A percentile compares a stretch with the other conserved stretches of the same genome.
These are phyloP conservation scores for Bombylius major DNA, from an alignment of 2,888 invertebrate genomes.

Conservation along the genomic window DNA sequence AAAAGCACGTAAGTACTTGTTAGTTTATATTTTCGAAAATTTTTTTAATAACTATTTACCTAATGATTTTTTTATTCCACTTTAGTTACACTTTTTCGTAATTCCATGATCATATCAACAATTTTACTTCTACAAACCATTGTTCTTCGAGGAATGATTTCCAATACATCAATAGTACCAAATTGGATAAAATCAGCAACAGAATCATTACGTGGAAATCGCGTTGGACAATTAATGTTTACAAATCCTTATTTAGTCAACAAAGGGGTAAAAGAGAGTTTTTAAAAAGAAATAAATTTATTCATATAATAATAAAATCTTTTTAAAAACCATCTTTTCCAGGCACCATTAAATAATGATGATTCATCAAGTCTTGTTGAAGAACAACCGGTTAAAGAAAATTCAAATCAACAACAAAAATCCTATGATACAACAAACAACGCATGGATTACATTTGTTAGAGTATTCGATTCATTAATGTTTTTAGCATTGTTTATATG, in stretches of 20 bases:
- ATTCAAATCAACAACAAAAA: neutral
- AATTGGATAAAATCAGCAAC: conserved; percentile 12
- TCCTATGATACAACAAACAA: conserved; percentile 1
- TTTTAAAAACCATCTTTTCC: neutral
- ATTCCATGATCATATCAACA: conserved; percentile 15
- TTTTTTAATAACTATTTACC: too few species aligned
- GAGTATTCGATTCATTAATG: conserved; percentile 10
- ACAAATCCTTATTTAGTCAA: conserved; percentile 13
- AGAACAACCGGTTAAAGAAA: neutral
- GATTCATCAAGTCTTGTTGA: conserved; percentile 5
- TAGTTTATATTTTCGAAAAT: too few species aligned
- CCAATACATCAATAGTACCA: conserved; percentile 7
- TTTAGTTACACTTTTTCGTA: conserved; percentile 17
- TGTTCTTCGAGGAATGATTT: conserved; percentile 9
- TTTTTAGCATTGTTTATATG: conserved; percentile 7
- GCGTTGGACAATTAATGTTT: conserved; percentile 13
- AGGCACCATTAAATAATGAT: conserved; percentile 2
- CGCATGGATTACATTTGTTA: conserved; percentile 8
- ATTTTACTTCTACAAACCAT: conserved; percentile 13
- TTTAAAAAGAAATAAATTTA: neutral
- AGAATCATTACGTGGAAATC: conserved; percentile 9
- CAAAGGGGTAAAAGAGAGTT: neutral
- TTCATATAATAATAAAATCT: neutral
- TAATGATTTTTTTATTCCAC: neutral
- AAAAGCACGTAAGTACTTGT: conserved; percentile 38